These are phyloP conservation scores for Cinclus mexicanus DNA, from an alignment of 2,113 vertebrate genomes.

Conservation along the genomic window DNA sequence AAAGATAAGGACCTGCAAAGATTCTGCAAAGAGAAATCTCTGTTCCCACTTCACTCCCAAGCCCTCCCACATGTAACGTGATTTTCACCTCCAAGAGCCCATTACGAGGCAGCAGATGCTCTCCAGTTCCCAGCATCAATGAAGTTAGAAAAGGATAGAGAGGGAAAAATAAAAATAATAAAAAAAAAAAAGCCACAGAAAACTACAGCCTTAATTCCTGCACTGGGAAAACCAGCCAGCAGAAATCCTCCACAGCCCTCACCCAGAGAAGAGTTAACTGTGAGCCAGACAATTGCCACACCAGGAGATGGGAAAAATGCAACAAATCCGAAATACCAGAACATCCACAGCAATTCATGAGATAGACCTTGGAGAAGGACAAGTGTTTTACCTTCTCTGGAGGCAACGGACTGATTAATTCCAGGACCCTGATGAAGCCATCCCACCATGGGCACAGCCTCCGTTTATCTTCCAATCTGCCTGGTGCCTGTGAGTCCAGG, in stretches of 20 bases:
- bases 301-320: constrained; percentile 15
- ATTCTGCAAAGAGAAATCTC: not conserved
- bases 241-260: not conserved
- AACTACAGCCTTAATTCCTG: not conserved
- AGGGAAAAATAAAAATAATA: not conserved
- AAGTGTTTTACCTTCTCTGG: constrained; percentile 42
- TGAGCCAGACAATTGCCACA: not conserved
- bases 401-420: constrained; percentile 17
- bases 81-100: constrained; percentile 28
- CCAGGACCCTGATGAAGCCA: constrained; percentile 32
- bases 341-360: constrained; percentile 40
- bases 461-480: not conserved
- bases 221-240: not conserved
- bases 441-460: constrained; percentile 23
- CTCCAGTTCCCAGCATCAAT: not conserved
- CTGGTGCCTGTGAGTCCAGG: not conserved
- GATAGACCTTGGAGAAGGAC: constrained; percentile 57
- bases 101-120: not conserved
- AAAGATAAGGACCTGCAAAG: not conserved
- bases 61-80: not conserved
- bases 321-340: constrained; percentile 54
- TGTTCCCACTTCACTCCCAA: not conserved
- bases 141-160: not conserved
- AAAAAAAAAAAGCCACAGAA: not conserved
- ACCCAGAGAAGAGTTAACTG: constrained; percentile 48